Evolutionary conservation across 2,888 invertebrate genomes (phyloP).

Genomic region (Osmoderma eremita): DNA sequence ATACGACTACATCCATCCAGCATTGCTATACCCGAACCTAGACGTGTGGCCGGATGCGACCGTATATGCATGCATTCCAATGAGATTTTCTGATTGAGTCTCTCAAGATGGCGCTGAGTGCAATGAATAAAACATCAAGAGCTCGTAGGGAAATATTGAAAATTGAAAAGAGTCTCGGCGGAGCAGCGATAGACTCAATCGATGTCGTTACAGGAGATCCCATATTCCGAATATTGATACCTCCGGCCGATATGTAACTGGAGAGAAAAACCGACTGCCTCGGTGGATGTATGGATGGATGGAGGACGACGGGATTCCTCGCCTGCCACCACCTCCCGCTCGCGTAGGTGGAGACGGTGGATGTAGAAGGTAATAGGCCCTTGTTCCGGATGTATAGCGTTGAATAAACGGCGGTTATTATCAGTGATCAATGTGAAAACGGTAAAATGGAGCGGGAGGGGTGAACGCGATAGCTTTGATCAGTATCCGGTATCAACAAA

Average conservation of each 20-base stretch:
- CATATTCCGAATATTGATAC: slow-evolving; percentile 58
- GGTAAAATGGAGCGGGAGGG: no score
- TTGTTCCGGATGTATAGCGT: slow-evolving; percentile 42
- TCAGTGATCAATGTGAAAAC: slow-evolving; percentile 33
- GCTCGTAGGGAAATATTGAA: slow-evolving; percentile 65
- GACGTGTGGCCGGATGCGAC: slow-evolving; percentile 56
- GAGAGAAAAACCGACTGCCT: slow-evolving; percentile 41
- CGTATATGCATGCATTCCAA: slow-evolving; percentile 62
- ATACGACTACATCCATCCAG: slow-evolving; percentile 18
- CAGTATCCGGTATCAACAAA: no score
- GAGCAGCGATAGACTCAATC: slow-evolving; percentile 63
- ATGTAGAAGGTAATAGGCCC: slow-evolving; percentile 37
- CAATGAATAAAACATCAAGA: slow-evolving; percentile 67
- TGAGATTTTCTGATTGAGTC: slow-evolving; percentile 65
- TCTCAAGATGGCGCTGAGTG: slow-evolving; percentile 64
- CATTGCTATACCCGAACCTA: slow-evolving; percentile 26
- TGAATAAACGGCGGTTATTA: slow-evolving; percentile 38
- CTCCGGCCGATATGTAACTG: slow-evolving; percentile 48
- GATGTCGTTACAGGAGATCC: slow-evolving; percentile 61
- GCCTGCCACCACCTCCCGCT: neutral
- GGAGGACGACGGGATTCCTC: slow-evolving; percentile 6
- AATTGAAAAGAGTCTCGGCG: slow-evolving; percentile 64
- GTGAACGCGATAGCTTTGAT: no score
- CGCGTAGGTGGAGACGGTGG: slow-evolving; percentile 20
- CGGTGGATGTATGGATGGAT: slow-evolving; percentile 23